These are phyloP conservation scores for Morus bassanus DNA, from an alignment of 2,797 vertebrate genomes.

Conservation along the genomic window DNA sequence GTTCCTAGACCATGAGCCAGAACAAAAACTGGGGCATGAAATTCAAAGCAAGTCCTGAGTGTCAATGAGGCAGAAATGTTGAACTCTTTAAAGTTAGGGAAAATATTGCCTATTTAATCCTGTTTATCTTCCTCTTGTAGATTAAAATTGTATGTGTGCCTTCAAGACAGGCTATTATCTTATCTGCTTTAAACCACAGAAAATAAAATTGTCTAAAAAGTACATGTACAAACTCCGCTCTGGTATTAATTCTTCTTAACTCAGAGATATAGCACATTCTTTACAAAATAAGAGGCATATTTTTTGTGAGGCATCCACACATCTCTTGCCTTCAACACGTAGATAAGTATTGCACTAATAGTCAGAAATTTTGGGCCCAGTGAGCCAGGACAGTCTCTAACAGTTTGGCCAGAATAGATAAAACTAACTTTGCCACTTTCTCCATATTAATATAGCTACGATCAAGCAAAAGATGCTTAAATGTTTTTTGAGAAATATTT, in stretches of 20 bases:
- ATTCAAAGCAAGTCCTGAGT: not conserved
- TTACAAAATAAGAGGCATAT: not conserved
- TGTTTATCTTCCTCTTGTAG: conserved; percentile 7
- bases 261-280: not conserved
- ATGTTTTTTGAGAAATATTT: not conserved
- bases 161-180: not conserved
- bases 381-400: not conserved
- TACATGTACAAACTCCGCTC: not conserved
- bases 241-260: not conserved
- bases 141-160: not conserved
- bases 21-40: not conserved
- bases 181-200: not conserved
- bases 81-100: not conserved
- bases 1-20: not conserved
- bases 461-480: not conserved
- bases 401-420: not conserved
- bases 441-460: not conserved
- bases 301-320: not conserved
- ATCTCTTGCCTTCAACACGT: not conserved
- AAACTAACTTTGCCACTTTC: not conserved
- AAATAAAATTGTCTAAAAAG: not conserved
- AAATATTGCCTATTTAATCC: not conserved
- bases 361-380: not conserved
- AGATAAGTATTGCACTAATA: not conserved
- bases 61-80: not conserved